Conservation (phyloP, 2,888 invertebrate species). For the Mycalesis mineus region DNA sequence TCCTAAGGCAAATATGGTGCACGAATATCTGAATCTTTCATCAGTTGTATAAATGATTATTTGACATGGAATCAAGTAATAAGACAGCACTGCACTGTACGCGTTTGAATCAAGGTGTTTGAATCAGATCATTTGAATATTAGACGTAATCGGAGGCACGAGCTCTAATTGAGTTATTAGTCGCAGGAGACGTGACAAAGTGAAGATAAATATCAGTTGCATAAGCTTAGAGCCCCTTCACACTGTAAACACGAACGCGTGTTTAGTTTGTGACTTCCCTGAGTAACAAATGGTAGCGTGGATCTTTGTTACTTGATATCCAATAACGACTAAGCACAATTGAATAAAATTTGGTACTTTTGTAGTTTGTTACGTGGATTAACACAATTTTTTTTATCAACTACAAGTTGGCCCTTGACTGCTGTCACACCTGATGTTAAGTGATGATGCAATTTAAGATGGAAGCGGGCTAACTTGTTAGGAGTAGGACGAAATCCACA, state of each 20-base stretch:
- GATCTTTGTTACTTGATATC: too few relatives aligned
- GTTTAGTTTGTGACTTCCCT: background rate
- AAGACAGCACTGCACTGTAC: slow-evolving; percentile 7
- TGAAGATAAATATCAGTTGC: background rate
- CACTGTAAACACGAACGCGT: background rate
- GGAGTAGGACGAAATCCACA: too few relatives aligned
- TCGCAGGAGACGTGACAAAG: slow-evolving; percentile 17
- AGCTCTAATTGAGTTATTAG: slow-evolving; percentile 34
- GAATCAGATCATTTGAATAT: slow-evolving; percentile 20
- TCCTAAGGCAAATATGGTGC: too few relatives aligned
- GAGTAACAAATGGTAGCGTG: background rate
- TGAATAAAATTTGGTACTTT: too few relatives aligned
- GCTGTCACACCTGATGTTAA: too few relatives aligned
- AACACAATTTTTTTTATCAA: too few relatives aligned
- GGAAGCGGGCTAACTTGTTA: too few relatives aligned
- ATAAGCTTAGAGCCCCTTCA: background rate
- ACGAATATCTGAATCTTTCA: background rate
- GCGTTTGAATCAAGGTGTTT: slow-evolving; percentile 2
- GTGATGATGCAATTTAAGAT: too few relatives aligned
- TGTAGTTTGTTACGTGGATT: too few relatives aligned
- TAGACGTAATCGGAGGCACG: slow-evolving; percentile 14
- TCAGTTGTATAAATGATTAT: background rate
- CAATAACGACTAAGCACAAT: too few relatives aligned
- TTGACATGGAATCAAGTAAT: background rate
- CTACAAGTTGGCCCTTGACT: too few relatives aligned